These are phyloP conservation scores for Catocala fraxini DNA, from an alignment of 2,888 invertebrate species.

Conservation along the genomic window DNA sequence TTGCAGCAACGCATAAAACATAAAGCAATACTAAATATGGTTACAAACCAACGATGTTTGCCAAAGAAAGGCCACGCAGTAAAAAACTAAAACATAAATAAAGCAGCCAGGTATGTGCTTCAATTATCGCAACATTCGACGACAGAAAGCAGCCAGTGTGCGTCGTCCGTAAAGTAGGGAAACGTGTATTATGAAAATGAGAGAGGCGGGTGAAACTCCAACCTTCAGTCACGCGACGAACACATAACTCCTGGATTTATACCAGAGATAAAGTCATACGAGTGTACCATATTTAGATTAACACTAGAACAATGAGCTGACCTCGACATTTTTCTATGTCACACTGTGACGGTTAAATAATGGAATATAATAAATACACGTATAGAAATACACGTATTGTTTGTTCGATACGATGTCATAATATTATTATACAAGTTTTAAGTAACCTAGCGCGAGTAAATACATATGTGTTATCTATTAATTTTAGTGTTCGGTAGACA, in stretches of 20 bases:
- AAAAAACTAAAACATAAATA: not conserved
- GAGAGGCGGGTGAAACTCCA: slow-evolving; percentile 28
- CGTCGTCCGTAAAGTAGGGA: slow-evolving; percentile 13
- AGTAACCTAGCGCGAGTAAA: too few relatives aligned
- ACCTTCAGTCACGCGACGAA: slow-evolving; percentile 53
- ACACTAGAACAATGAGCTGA: slow-evolving; percentile 36
- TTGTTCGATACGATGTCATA: too few relatives aligned
- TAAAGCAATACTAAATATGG: too few relatives aligned
- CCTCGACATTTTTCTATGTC: slow-evolving; percentile 27
- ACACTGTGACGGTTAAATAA: not conserved
- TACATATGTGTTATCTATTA: too few relatives aligned
- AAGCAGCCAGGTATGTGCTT: not conserved
- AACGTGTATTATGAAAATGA: slow-evolving; percentile 36
- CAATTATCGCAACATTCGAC: not conserved
- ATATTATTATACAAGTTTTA: too few relatives aligned
- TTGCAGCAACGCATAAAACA: too few relatives aligned
- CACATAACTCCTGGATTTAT: slow-evolving; percentile 49
- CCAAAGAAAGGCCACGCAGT: too few relatives aligned
- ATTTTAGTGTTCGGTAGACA: too few relatives aligned
- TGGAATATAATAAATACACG: too few relatives aligned
- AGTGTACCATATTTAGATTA: slow-evolving; percentile 32
- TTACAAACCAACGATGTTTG: too few relatives aligned
- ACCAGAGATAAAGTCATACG: slow-evolving; percentile 43
- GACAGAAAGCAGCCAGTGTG: slow-evolving; percentile 6
- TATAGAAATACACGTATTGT: too few relatives aligned